A percentile compares a stretch with the other conserved stretches of the same genome.
Evolutionary conservation across 1,140 invertebrate genomes (phyloP).

Genomic region (Drosophila willistoni): DNA sequence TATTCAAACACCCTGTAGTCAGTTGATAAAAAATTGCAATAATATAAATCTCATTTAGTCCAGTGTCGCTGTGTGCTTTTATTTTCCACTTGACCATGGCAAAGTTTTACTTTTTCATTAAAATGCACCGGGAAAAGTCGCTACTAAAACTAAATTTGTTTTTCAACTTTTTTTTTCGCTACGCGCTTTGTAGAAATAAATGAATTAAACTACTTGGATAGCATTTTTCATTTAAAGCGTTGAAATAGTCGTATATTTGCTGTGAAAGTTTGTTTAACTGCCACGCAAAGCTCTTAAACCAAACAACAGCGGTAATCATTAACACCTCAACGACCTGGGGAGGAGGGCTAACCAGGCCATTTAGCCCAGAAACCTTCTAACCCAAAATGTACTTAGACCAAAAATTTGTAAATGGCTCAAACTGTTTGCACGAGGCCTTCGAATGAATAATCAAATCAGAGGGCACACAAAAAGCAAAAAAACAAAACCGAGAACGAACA

Average conservation of each 20-base stretch:
- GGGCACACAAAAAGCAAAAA: background rate
- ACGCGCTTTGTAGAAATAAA: background rate
- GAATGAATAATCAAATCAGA: background rate
- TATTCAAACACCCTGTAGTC: too few species aligned
- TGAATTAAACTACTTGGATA: background rate
- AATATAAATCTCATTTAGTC: background rate
- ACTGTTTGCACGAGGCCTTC: constrained; percentile 1
- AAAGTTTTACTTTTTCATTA: background rate
- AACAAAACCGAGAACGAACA: background rate
- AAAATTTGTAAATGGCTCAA: constrained; percentile 16
- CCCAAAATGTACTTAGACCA: background rate
- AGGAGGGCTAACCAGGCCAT: background rate
- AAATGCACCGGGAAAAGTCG: background rate
- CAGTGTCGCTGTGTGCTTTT: background rate
- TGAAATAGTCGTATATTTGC: background rate
- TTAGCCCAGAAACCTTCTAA: background rate
- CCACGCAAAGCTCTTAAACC: background rate
- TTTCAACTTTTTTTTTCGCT: background rate
- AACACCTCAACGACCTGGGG: background rate
- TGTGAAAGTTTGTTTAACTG: background rate
- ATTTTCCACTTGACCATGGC: background rate
- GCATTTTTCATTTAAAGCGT: background rate
- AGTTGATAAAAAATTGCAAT: background rate
- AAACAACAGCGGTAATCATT: background rate
- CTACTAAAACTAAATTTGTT: background rate